Evolutionary conservation across 1,140 invertebrate species (phyloP), one percentile per base, ranked within the genome.

Genomic region (Ylistrum balloti): DNA sequence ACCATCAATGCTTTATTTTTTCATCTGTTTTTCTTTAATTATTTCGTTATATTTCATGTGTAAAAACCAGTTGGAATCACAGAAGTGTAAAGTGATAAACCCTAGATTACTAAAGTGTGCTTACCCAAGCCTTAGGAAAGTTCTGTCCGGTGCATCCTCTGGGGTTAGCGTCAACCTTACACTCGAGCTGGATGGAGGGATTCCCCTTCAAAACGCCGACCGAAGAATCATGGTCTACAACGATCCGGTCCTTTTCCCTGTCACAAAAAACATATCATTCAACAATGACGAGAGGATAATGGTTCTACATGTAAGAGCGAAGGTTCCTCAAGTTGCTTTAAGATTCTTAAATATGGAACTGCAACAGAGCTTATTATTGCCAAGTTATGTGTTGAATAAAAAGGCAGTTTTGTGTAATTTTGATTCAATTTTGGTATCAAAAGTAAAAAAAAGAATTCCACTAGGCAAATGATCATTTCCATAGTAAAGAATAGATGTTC

Each of bases 151-250:
- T 74, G 56, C n/a, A 5, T n/a, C 56, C 56, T 74, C 22, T 28
- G 56, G 56, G n/a, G 56, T 74, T 28, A 74, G 9, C n/a, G 56
- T 22, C n/a, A n/a, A n/a, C 11, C 11, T 74, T 5, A 74, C 56
- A 5, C 56, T 74, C 56, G 56, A 5, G 22, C n/a, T 74, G 22
- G 56, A 74, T 74, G 56, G n/a, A n/a, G 56, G 56, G 22, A 28
- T 74, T 74, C 56, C 56, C 56, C 22, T 74, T 28, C 22, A 28
- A n/a, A 74, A 74, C 22, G 56, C 56, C 17, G n/a, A 74, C n/a
- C 15, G 56, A 28, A n/a, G 56, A 74, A 74, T 74, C 56, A 74
- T 74, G 56, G 56, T 74, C 56, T 74, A 74, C 56, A 74, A 74
- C n/a, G 56, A 74, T 28, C 56, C 56, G 22, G n/a, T 28, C 5